Evolutionary conservation across 2,113 vertebrate genomes (phyloP).

Genomic region (Ctenodactylus gundi): DNA sequence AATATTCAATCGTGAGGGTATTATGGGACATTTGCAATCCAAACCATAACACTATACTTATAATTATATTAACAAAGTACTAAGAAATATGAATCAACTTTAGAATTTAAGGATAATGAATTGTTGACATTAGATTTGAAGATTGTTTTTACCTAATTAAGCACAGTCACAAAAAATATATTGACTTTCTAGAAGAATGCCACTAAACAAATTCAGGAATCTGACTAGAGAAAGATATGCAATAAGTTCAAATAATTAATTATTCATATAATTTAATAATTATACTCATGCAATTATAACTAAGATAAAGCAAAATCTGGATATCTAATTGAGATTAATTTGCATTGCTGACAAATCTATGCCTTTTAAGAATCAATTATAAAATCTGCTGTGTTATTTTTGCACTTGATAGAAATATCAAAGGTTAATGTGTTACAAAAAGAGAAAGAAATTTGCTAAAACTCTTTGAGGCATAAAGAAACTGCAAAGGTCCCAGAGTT

Average conservation of each 20-base stretch:
- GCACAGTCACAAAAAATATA: background rate
- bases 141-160: constrained; percentile 49
- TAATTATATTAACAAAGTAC: background rate
- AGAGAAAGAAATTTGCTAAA: constrained; percentile 78
- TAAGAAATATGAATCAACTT: background rate
- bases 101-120: constrained; percentile 19
- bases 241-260: constrained; percentile 72
- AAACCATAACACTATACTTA: too few relatives aligned
- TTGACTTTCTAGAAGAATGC: background rate
- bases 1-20: too few relatives aligned
- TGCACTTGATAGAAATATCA: constrained; percentile 78
- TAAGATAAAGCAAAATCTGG: constrained; percentile 68
- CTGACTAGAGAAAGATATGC: constrained; percentile 64
- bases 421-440: constrained; percentile 58
- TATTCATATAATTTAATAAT: constrained; percentile 77
- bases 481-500: constrained; percentile 50
- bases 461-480: constrained; percentile 70
- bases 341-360: constrained; percentile 76
- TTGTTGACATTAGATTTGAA: constrained; percentile 54
- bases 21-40: too few relatives aligned
- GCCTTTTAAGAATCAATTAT: constrained; percentile 79
- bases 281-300: constrained; percentile 76
- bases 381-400: constrained; percentile 73
- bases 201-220: constrained; percentile 73
- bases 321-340: constrained; percentile 76